Evolutionary conservation across 2,888 invertebrate species (phyloP).

Genomic region (Ariolimax columbianus): DNA sequence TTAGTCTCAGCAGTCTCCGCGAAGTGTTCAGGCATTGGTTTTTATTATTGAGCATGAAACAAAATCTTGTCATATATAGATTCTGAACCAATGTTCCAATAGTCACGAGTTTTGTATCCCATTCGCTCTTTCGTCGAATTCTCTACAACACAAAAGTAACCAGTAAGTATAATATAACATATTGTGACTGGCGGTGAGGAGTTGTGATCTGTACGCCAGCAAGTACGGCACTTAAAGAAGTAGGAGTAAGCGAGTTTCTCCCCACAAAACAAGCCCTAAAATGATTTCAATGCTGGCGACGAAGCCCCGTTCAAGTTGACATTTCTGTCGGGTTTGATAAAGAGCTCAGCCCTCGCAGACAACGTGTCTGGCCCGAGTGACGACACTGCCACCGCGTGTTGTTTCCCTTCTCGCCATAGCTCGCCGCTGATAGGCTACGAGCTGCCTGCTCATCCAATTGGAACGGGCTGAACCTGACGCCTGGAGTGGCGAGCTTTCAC

Average conservation of each 20-base stretch:
- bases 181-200: too few species aligned
- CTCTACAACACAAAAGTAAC: too few species aligned
- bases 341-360: constrained; percentile 48
- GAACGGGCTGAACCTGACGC: constrained; percentile 45
- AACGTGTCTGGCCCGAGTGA: constrained; percentile 44
- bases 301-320: constrained; percentile 41
- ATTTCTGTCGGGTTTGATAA: constrained; percentile 49
- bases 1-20: too few species aligned
- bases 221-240: background rate
- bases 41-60: too few species aligned
- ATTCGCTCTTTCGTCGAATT: too few species aligned
- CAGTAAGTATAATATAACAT: too few species aligned
- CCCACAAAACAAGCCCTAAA: background rate
- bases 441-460: constrained; percentile 39
- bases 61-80: too few species aligned
- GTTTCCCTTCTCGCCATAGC: constrained; percentile 4
- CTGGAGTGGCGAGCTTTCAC: constrained; percentile 44
- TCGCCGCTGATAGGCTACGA: constrained; percentile 36
- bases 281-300: constrained; percentile 36
- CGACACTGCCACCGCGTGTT: constrained; percentile 39
- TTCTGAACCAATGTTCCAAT: too few species aligned
- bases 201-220: background rate
- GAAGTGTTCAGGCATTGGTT: too few species aligned
- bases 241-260: background rate
- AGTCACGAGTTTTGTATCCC: too few species aligned